Percentiles rank a stretch among this genome's conserved stretches.
Evolutionary conservation across 2,113 vertebrate species (phyloP).

Genomic region (Lipophrys pholis): DNA sequence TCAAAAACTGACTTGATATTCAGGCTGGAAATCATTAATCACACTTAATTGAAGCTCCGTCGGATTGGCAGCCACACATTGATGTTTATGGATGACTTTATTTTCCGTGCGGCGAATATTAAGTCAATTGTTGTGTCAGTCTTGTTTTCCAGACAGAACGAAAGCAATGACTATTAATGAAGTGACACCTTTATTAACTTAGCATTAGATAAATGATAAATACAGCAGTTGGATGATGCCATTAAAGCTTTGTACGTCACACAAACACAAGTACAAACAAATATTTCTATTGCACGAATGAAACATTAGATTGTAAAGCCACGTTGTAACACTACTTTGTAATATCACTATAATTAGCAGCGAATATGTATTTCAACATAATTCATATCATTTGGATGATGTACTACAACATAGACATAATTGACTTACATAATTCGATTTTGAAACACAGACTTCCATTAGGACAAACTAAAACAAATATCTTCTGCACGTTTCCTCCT

Average conservation of each 20-base stretch:
- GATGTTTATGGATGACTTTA: conserved; percentile 21
- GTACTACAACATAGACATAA: neutral
- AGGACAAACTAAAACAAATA: conserved; percentile 1
- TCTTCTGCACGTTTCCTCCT: neutral
- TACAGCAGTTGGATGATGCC: neutral
- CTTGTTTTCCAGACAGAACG: conserved; percentile 27
- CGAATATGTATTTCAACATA: neutral
- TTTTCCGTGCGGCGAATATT: conserved; percentile 48
- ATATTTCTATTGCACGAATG: conserved; percentile 18
- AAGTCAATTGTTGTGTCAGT: conserved; percentile 30
- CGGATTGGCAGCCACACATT: conserved; percentile 1
- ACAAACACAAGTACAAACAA: conserved; percentile 14
- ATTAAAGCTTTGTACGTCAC: neutral
- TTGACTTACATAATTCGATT: neutral
- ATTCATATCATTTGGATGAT: neutral
- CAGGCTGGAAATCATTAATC: conserved; percentile 14
- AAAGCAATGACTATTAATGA: conserved; percentile 4
- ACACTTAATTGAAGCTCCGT: neutral
- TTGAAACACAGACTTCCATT: conserved; percentile 15
- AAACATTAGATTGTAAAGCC: neutral
- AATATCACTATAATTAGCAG: neutral
- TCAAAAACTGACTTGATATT: neutral
- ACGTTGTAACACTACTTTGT: neutral
- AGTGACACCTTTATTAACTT: conserved; percentile 19
- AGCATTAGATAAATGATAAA: neutral